These are phyloP conservation scores for Abrostola tripartita DNA, from an alignment of 2,888 invertebrate species.

Conservation along the genomic window DNA sequence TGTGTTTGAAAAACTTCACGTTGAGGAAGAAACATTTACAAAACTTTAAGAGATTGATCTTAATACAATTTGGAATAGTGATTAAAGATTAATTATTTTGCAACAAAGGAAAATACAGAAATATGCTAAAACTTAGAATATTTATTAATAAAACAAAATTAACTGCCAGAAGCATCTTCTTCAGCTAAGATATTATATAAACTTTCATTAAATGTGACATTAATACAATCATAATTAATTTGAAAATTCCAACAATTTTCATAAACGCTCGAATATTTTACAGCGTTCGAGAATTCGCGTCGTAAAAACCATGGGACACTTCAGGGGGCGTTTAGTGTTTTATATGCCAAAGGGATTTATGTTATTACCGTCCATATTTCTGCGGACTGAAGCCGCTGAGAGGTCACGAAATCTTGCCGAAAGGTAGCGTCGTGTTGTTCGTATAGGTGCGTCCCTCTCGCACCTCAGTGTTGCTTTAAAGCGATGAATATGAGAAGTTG, in stretches of 20 bases:
- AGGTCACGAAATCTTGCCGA: conserved; percentile 87
- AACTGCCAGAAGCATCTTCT: neutral
- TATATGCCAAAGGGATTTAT: conserved; percentile 89
- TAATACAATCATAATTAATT: conserved; percentile 55
- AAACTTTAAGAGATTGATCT: conserved; percentile 2
- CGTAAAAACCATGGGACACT: conserved; percentile 83
- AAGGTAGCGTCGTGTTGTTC: conserved; percentile 67
- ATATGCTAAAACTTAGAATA: neutral
- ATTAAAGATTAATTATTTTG: neutral
- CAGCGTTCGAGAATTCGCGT: conserved; percentile 65
- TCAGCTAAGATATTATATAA: conserved; percentile 16
- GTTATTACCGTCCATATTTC: conserved; percentile 89
- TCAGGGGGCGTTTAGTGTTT: conserved; percentile 87
- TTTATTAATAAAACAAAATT: neutral
- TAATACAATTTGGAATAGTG: neutral
- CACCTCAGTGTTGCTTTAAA: conserved; percentile 79
- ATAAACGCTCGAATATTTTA: conserved; percentile 75
- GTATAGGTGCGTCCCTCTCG: conserved; percentile 70
- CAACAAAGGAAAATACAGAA: neutral
- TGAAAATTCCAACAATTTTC: conserved; percentile 69
- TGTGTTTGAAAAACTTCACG: conserved; percentile 47
- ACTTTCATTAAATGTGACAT: conserved; percentile 14
- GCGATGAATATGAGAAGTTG: conserved; percentile 85
- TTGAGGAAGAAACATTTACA: conserved; percentile 16
- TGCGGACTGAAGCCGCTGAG: conserved; percentile 86